Percentiles rank a stretch among this genome's conserved stretches.
Conservation (phyloP, 2,797 vertebrate genomes). For the Silurus lanzhouensis region DNA sequence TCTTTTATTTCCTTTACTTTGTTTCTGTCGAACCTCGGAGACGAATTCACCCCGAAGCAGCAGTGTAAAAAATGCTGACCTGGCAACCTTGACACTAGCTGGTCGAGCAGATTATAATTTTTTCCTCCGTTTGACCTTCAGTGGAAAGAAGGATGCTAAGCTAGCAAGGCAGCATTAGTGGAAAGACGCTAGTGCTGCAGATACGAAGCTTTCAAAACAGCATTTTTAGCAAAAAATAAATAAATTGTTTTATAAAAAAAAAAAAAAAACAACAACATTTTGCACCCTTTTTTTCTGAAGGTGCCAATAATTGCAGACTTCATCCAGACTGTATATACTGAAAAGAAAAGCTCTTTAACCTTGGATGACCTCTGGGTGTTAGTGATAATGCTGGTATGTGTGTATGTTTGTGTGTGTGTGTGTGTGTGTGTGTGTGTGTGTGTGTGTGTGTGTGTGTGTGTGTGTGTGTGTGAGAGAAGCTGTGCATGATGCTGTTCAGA, state of each 20-base stretch:
- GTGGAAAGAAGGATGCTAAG: background rate
- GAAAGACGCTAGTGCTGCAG: background rate
- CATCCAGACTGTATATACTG: background rate
- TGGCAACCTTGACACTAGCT: slow-evolving; percentile 7
- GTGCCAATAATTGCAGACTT: background rate
- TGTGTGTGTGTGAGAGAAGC: slow-evolving; percentile 5
- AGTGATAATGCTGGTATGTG: background rate
- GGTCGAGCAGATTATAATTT: background rate
- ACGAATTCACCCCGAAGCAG: background rate
- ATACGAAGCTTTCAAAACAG: background rate
- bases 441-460: background rate
- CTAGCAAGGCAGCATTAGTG: background rate
- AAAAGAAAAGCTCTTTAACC: background rate
- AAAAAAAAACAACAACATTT: background rate
- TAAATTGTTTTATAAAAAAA: background rate
- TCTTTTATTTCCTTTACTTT: background rate
- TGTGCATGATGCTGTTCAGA: background rate
- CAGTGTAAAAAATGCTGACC: background rate
- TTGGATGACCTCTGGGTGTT: background rate
- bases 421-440: background rate
- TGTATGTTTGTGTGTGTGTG: slow-evolving; percentile 17
- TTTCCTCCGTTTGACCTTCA: background rate
- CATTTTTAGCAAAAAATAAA: background rate
- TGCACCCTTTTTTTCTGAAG: background rate
- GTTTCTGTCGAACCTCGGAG: background rate